Percentiles rank a stretch among this genome's conserved stretches.
Conservation (phyloP, 2,888 invertebrate species). For the Saturnia pavonia region DNA sequence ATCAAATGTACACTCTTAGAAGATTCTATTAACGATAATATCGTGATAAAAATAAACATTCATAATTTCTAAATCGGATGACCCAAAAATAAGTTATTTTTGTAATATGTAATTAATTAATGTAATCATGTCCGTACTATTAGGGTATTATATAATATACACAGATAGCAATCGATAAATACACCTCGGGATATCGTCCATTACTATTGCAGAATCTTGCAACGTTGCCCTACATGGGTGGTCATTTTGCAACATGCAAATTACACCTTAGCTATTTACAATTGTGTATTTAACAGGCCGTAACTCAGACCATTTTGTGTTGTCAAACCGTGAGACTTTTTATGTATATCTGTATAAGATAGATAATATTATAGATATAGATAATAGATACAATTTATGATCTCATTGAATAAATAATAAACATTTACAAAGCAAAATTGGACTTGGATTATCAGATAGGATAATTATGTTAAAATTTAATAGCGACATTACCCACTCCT, state of each 20-base stretch:
- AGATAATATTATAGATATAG: too few species aligned
- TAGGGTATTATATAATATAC: conserved; percentile 8
- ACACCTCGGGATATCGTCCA: conserved; percentile 13
- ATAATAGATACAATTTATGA: too few species aligned
- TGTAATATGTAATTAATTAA: conserved; percentile 7
- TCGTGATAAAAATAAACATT: not conserved
- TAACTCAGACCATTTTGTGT: conserved; percentile 3
- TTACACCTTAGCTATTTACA: not conserved
- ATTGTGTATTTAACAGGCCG: not conserved
- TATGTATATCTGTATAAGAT: not conserved
- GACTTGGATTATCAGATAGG: too few species aligned
- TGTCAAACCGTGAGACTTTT: not conserved
- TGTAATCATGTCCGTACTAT: conserved; percentile 3
- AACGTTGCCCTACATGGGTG: not conserved
- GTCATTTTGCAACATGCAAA: conserved; percentile 14
- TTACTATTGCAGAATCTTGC: conserved; percentile 12
- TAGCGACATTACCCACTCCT: not conserved
- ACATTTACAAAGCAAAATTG: not conserved
- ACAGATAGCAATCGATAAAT: conserved; percentile 17
- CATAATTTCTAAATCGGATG: not conserved
- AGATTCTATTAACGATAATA: not conserved
- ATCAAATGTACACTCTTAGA: not conserved
- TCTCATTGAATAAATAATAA: too few species aligned
- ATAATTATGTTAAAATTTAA: not conserved
- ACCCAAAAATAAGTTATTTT: not conserved